Percentiles rank a stretch among this genome's conserved stretches.
phyloP scores from a whole-genome alignment of 2,888 invertebrate species.

The Philopedon plagiatum region DNA sequence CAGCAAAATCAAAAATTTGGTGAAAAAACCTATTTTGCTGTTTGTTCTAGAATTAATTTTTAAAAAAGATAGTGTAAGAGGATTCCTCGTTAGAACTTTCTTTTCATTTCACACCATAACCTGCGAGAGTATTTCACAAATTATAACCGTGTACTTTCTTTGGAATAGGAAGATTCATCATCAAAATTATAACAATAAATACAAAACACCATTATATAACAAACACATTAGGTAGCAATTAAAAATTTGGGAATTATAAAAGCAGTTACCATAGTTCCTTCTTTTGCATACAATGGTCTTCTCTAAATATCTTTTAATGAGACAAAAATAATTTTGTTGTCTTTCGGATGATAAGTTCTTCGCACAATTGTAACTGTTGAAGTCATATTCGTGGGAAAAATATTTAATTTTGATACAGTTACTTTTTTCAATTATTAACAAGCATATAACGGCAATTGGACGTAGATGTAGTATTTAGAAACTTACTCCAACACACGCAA shows the following conservation, averaged over 20 bases:
- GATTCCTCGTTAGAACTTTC: too few relatives aligned
- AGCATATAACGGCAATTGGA: background rate
- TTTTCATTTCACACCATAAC: too few relatives aligned
- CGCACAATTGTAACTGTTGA: background rate
- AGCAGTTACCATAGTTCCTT: conserved; percentile 8
- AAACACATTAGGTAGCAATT: background rate
- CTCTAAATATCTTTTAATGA: conserved; percentile 5
- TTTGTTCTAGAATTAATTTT: too few relatives aligned
- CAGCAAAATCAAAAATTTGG: too few relatives aligned
- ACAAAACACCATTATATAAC: background rate
- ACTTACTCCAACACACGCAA: too few relatives aligned
- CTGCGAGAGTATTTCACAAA: too few relatives aligned
- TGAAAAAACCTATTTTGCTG: too few relatives aligned
- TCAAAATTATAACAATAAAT: background rate
- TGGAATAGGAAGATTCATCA: background rate
- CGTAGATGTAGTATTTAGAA: too few relatives aligned
- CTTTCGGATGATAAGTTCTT: background rate
- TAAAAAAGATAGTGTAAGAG: too few relatives aligned
- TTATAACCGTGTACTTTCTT: too few relatives aligned
- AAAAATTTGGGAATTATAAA: background rate
- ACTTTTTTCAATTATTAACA: background rate
- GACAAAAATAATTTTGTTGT: conserved; percentile 6
- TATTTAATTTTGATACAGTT: background rate
- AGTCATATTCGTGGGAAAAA: conserved; percentile 1
- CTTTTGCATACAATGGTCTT: conserved; percentile 16